Evolutionary conservation across 2,888 invertebrate genomes (phyloP).

Genomic region (Apamea crenata): DNA sequence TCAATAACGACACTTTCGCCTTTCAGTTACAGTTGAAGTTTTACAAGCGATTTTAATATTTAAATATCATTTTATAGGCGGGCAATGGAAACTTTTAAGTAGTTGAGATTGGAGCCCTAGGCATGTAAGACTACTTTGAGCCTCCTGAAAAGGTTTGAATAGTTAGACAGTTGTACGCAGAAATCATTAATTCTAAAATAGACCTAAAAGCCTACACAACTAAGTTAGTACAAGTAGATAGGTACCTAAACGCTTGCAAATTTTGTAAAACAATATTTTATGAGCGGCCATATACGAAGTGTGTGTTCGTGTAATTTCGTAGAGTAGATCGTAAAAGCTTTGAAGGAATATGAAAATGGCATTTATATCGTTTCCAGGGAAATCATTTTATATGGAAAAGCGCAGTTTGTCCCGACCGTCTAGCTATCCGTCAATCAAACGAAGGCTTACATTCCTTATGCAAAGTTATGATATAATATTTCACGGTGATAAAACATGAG

Average conservation of each 20-base stretch:
- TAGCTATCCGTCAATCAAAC: conserved; percentile 61
- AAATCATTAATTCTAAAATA: conserved; percentile 13
- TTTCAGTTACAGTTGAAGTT: conserved; percentile 52
- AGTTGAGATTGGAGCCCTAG: conserved; percentile 15
- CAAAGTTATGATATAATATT: conserved; percentile 57
- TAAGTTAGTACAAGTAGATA: conserved; percentile 4
- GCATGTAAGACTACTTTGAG: conserved; percentile 2
- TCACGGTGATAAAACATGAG: conserved; percentile 56
- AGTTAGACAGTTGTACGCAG: not conserved
- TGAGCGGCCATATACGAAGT: conserved; percentile 62
- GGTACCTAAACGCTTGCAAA: conserved; percentile 32
- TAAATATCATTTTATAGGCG: conserved; percentile 40
- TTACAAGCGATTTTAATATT: conserved; percentile 45
- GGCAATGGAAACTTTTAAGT: conserved; percentile 32
- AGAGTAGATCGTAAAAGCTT: conserved; percentile 75
- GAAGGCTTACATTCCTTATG: conserved; percentile 52
- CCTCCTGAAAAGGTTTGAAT: conserved; percentile 14
- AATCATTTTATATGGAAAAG: conserved; percentile 71
- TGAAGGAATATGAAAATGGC: conserved; percentile 73
- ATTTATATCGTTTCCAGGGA: conserved; percentile 74
- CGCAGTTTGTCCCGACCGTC: conserved; percentile 60
- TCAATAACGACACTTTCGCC: conserved; percentile 62
- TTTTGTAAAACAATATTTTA: conserved; percentile 62
- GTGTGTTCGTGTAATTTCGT: conserved; percentile 69
- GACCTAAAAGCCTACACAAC: not conserved